A percentile compares a stretch with the other conserved stretches of the same genome.
phyloP scores from a whole-genome alignment of 2,888 invertebrate genomes.

The Zygothrica quintamaculata region DNA sequence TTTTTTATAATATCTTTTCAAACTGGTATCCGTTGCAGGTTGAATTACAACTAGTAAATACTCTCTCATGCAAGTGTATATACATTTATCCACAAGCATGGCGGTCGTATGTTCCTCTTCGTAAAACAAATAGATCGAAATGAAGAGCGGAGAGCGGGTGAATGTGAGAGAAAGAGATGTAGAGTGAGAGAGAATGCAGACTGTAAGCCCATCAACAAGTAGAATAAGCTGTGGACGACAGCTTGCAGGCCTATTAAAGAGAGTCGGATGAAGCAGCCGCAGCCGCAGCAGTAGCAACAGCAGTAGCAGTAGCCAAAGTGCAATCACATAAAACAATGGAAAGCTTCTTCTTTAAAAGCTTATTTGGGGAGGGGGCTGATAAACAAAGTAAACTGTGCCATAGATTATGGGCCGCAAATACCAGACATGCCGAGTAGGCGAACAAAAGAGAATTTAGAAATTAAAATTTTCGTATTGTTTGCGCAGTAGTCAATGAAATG shows the following conservation, averaged over 20 bases:
- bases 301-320: slow-evolving; percentile 26
- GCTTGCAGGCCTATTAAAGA: slow-evolving; percentile 39
- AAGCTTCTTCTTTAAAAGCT: slow-evolving; percentile 50
- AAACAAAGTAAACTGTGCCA: slow-evolving; percentile 63
- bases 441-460: slow-evolving; percentile 5
- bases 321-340: slow-evolving; percentile 23
- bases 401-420: slow-evolving; percentile 23
- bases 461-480: slow-evolving; percentile 14
- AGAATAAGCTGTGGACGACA: slow-evolving; percentile 34
- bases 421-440: slow-evolving; percentile 6
- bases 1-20: background rate
- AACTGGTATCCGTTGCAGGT: slow-evolving; percentile 7
- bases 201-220: slow-evolving; percentile 24
- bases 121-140: slow-evolving; percentile 23
- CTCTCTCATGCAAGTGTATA: slow-evolving; percentile 41
- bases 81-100: slow-evolving; percentile 25
- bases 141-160: background rate
- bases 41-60: slow-evolving; percentile 21
- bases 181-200: slow-evolving; percentile 4
- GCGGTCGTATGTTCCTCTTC: slow-evolving; percentile 39
- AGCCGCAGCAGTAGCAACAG: background rate
- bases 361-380: slow-evolving; percentile 48
- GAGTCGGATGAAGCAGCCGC: background rate
- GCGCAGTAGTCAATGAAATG: slow-evolving; percentile 43
- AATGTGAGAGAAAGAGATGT: slow-evolving; percentile 2